Conservation (phyloP, 2,888 invertebrate genomes). For the Cataglyphis cursor region DNA sequence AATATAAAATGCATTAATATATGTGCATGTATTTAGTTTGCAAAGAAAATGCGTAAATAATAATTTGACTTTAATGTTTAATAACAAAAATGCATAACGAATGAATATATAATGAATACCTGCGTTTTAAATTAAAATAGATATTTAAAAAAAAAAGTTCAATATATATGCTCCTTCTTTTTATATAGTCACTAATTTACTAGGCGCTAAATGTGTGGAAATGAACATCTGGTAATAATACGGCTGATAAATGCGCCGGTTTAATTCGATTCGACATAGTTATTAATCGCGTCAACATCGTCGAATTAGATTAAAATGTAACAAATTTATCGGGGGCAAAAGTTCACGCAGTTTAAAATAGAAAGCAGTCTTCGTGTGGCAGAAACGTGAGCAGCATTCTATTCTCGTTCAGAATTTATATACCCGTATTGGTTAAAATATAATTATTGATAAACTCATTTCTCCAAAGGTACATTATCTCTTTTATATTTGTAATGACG, state of each 20-base stretch:
- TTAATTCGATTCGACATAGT: constrained; percentile 45
- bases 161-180: constrained; percentile 12
- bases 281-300: constrained; percentile 53
- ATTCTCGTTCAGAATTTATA: constrained; percentile 1
- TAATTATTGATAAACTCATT: constrained; percentile 1
- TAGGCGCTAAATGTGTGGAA: constrained; percentile 34
- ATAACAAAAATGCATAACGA: constrained; percentile 26
- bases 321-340: constrained; percentile 60
- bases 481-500: background rate
- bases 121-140: constrained; percentile 33
- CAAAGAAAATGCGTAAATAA: constrained; percentile 16
- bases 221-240: constrained; percentile 40
- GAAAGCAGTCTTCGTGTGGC: background rate
- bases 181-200: constrained; percentile 39
- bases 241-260: constrained; percentile 32
- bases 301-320: constrained; percentile 52
- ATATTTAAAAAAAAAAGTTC: constrained; percentile 22
- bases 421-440: background rate
- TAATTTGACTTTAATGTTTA: constrained; percentile 20
- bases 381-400: background rate
- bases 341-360: constrained; percentile 57
- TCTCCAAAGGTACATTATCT: background rate
- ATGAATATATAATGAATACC: background rate
- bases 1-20: background rate
- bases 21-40: constrained; percentile 5